Conservation (phyloP, 2,797 vertebrate species). For the Lacerta bilineata region DNA sequence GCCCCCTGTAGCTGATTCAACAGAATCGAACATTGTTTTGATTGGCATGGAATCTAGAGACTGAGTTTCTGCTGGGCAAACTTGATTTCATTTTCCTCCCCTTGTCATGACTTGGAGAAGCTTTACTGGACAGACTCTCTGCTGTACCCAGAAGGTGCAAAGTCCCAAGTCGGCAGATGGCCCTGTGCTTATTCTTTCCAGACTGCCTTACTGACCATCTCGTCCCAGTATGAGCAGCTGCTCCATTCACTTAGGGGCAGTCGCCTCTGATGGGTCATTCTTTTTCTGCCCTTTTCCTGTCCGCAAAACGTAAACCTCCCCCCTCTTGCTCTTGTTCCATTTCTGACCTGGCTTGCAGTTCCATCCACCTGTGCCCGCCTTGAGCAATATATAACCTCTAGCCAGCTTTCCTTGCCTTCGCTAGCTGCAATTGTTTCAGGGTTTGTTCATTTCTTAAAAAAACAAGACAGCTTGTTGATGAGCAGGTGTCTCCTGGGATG, state of each 20-base stretch:
- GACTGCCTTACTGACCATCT: slow-evolving; percentile 94
- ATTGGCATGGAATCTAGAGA: slow-evolving; percentile 49
- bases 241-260: slow-evolving; percentile 93
- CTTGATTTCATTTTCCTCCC: slow-evolving; percentile 88
- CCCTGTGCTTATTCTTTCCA: slow-evolving; percentile 96
- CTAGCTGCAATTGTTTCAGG: slow-evolving; percentile 64
- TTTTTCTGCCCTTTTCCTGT: slow-evolving; percentile 94
- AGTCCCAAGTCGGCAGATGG: slow-evolving; percentile 98
- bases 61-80: slow-evolving; percentile 71
- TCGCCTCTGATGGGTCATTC: slow-evolving; percentile 89
- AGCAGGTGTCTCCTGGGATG: slow-evolving; percentile 6
- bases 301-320: slow-evolving; percentile 94
- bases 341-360: slow-evolving; percentile 92
- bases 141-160: slow-evolving; percentile 88
- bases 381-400: slow-evolving; percentile 84
- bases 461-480: slow-evolving; percentile 14
- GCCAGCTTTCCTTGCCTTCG: slow-evolving; percentile 71
- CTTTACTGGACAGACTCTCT: slow-evolving; percentile 85
- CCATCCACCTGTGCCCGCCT: slow-evolving; percentile 96
- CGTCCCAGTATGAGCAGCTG: slow-evolving; percentile 96
- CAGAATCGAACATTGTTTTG: too few species aligned
- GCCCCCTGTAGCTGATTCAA: too few species aligned
- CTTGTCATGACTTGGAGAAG: slow-evolving; percentile 78
- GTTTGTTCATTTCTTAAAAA: slow-evolving; percentile 29
- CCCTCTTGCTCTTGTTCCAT: slow-evolving; percentile 77